phyloP scores from a whole-genome alignment of 2,888 invertebrate species.

The Galerucella nymphaeae region DNA sequence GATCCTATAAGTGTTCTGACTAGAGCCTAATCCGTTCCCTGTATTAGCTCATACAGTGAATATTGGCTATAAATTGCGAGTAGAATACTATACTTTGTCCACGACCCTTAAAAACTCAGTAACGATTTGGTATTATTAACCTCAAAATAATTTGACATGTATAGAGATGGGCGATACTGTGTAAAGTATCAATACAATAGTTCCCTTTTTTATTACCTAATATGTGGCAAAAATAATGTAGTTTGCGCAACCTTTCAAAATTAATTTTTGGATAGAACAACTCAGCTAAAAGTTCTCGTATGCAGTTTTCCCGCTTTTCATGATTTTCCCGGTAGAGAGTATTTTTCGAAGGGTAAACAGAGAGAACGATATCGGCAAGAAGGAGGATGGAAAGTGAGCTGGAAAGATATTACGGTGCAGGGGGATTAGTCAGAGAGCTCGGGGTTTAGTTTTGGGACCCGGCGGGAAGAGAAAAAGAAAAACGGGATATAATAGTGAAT shows the following conservation, averaged over 20 bases:
- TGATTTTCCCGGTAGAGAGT: slow-evolving; percentile 16
- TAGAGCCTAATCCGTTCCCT: too few species aligned
- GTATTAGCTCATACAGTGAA: too few species aligned
- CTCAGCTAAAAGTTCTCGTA: slow-evolving; percentile 19
- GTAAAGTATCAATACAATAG: too few species aligned
- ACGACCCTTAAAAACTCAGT: too few species aligned
- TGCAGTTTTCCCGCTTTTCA: slow-evolving; percentile 25
- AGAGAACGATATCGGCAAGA: slow-evolving; percentile 4
- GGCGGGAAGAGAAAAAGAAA: slow-evolving; percentile 15
- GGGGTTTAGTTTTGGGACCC: slow-evolving; percentile 19
- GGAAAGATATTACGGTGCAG: slow-evolving; percentile 35
- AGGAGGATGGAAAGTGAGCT: slow-evolving; percentile 22
- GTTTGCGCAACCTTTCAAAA: slow-evolving; percentile 14
- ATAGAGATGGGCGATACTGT: too few species aligned
- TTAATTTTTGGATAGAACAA: background rate
- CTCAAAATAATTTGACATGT: too few species aligned
- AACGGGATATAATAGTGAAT: slow-evolving; percentile 2
- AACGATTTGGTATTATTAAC: too few species aligned
- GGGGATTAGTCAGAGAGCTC: slow-evolving; percentile 34
- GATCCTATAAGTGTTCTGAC: too few species aligned
- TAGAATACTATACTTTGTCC: too few species aligned
- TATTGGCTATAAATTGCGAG: too few species aligned
- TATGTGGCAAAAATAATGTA: background rate
- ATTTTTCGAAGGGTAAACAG: slow-evolving; percentile 9
- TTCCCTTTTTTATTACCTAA: background rate